Evolutionary conservation across 2,113 vertebrate genomes (phyloP).

Genomic region (Neoarius graeffei): DNA sequence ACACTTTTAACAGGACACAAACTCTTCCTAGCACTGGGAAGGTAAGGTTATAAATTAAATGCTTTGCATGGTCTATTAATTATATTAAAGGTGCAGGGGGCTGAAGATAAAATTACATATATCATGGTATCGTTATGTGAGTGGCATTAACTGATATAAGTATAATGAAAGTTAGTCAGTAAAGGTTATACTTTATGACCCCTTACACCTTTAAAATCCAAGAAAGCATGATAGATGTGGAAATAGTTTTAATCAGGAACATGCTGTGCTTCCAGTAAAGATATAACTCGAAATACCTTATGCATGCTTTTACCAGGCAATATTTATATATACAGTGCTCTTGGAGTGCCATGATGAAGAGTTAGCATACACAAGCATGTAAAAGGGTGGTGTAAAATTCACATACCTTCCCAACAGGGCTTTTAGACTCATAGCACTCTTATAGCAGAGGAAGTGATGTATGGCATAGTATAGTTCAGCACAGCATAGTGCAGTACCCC

Average conservation of each 20-base stretch:
- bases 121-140: neutral
- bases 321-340: no score
- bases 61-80: conserved; percentile 31
- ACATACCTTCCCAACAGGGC: neutral
- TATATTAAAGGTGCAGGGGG: conserved; percentile 33
- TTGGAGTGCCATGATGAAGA: neutral
- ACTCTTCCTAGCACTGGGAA: conserved; percentile 42
- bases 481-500: no score
- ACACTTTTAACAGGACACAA: conserved; percentile 8
- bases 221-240: neutral
- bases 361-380: neutral
- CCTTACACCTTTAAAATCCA: conserved; percentile 15
- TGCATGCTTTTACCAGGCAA: neutral
- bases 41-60: conserved; percentile 25
- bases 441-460: neutral
- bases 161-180: neutral
- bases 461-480: neutral
- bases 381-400: neutral
- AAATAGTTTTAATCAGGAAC: neutral
- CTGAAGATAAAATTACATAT: neutral
- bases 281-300: neutral
- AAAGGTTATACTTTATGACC: neutral
- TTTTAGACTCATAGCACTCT: neutral
- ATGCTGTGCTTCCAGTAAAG: neutral
- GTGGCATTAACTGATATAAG: neutral